Conservation (phyloP, 1,140 invertebrate genomes). For the Panagrolaimus sp. region DNA sequence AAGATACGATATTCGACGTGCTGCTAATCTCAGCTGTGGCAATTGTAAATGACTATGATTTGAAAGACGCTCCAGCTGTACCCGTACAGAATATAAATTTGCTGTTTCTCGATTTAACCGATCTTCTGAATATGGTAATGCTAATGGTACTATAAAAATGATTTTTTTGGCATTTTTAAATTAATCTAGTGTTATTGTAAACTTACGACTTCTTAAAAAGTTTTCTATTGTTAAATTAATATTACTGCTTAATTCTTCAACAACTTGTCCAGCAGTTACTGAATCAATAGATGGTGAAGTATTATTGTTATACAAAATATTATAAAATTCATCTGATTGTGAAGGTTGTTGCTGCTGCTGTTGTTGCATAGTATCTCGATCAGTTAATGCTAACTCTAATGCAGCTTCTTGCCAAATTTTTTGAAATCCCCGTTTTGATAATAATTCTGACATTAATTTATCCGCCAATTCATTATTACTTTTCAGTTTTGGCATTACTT, state of each 20-base stretch:
- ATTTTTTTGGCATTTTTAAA: not conserved
- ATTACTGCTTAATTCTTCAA: not conserved
- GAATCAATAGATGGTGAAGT: not conserved
- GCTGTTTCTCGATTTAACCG: not conserved
- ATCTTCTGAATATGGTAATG: not conserved
- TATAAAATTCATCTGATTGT: not conserved
- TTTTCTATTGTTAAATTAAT: not conserved
- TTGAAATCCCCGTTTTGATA: constrained; percentile 1
- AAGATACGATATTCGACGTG: not conserved
- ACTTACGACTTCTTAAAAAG: constrained; percentile 7
- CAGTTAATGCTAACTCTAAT: not conserved
- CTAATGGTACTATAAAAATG: not conserved
- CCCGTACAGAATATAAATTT: not conserved
- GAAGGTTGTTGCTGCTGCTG: not conserved
- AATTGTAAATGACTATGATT: not conserved
- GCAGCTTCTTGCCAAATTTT: not conserved
- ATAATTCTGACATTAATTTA: not conserved
- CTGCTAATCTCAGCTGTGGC: not conserved
- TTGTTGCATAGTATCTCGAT: not conserved
- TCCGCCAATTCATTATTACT: not conserved
- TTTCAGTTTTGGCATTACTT: no score
- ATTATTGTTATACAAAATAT: not conserved
- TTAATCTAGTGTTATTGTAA: not conserved
- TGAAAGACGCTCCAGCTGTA: not conserved
- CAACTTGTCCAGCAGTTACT: not conserved